Evolutionary conservation across 2,888 invertebrate species (phyloP).

Genomic region (Phyllotreta striolata): DNA sequence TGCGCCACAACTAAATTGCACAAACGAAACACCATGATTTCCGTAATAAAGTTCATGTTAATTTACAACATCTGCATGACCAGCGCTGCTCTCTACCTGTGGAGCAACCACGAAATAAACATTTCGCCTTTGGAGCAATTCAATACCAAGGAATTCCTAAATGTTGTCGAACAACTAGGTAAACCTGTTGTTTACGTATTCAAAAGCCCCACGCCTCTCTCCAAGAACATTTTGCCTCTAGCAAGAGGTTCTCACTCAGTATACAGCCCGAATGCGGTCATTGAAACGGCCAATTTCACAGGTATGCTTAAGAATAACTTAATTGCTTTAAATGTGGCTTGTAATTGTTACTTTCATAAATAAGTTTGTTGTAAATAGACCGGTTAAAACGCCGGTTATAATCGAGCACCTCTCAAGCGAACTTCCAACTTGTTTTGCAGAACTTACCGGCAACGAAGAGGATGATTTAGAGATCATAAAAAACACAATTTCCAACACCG

Average conservation of each 20-base stretch:
- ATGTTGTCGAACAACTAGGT: constrained; percentile 50
- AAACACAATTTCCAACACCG: constrained; percentile 30
- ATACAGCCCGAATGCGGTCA: constrained; percentile 55
- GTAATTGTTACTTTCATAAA: not conserved
- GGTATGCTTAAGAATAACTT: constrained; percentile 43
- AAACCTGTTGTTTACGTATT: constrained; percentile 54
- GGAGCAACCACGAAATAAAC: constrained; percentile 52
- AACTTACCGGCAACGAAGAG: constrained; percentile 40
- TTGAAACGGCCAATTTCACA: constrained; percentile 52
- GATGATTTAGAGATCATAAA: constrained; percentile 33
- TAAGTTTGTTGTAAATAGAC: not conserved
- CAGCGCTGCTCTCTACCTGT: constrained; percentile 48
- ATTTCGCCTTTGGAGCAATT: constrained; percentile 56
- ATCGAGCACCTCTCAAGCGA: no score
- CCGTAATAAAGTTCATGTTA: constrained; percentile 23
- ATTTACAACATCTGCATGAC: constrained; percentile 38
- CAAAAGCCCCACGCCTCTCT: constrained; percentile 47
- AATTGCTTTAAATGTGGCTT: not conserved
- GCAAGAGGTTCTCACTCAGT: constrained; percentile 51
- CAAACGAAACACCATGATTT: constrained; percentile 16
- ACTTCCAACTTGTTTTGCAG: constrained; percentile 35
- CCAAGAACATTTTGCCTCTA: constrained; percentile 49
- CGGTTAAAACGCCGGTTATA: not conserved
- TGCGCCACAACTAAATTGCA: not conserved
- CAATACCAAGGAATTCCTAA: constrained; percentile 52